A percentile compares a stretch with the other conserved stretches of the same genome.
phyloP scores from a whole-genome alignment of 1,140 invertebrate species.

The Zophobas morio region DNA sequence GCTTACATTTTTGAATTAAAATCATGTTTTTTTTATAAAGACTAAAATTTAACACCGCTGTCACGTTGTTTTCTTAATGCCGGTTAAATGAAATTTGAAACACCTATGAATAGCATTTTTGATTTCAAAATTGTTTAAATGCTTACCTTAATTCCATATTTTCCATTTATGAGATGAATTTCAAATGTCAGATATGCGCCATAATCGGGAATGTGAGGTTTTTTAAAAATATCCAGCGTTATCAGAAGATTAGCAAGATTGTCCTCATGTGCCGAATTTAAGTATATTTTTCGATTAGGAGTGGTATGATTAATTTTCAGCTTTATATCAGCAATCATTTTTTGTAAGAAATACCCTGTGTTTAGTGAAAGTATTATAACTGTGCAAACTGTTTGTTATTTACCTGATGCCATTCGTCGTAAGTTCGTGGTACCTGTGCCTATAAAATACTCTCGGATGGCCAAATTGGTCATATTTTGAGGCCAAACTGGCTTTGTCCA shows the following conservation, averaged over 20 bases:
- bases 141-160: constrained; percentile 54
- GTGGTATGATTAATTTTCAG: constrained; percentile 68
- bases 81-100: no score
- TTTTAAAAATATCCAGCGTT: constrained; percentile 76
- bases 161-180: constrained; percentile 54
- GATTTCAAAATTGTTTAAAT: not conserved
- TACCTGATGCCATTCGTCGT: constrained; percentile 46
- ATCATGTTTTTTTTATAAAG: no score
- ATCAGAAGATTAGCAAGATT: constrained; percentile 78
- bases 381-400: not conserved
- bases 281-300: constrained; percentile 74
- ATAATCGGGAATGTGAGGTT: constrained; percentile 74
- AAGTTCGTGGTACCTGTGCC: constrained; percentile 53
- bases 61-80: no score
- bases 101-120: no score
- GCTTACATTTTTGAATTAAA: no score
- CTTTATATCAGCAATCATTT: constrained; percentile 74
- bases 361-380: constrained; percentile 14
- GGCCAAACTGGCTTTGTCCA: constrained; percentile 77
- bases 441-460: constrained; percentile 61
- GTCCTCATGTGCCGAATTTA: constrained; percentile 82
- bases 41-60: no score
- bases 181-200: constrained; percentile 66
- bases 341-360: constrained; percentile 71
- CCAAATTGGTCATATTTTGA: constrained; percentile 70